Percentiles rank a stretch among this genome's conserved stretches.
phyloP scores from a whole-genome alignment of 64 coral and sea anemone genomes.

The Stichodactyla helianthus region DNA sequence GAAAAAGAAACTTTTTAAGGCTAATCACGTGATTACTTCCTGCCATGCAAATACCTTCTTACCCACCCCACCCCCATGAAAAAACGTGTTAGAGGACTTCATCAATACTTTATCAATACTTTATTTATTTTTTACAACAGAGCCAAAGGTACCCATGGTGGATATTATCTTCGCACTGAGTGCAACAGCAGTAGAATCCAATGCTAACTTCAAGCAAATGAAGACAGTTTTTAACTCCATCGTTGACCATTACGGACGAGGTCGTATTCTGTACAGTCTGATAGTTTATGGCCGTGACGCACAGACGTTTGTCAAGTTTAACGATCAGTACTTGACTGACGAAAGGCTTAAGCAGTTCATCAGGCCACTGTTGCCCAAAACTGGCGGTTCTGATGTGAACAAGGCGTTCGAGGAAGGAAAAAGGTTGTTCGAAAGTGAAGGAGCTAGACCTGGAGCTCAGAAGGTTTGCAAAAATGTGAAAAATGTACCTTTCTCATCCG shows the following conservation, averaged over 20 bases:
- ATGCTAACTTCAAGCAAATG: slow-evolving; percentile 49
- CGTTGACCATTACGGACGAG: slow-evolving; percentile 41
- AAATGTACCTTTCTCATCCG: too few species aligned
- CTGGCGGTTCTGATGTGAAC: slow-evolving; percentile 40
- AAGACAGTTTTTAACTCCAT: slow-evolving; percentile 47
- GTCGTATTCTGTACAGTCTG: slow-evolving; percentile 32
- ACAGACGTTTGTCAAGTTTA: slow-evolving; percentile 21
- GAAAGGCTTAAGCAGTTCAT: slow-evolving; percentile 28
- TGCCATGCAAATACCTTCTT: too few species aligned
- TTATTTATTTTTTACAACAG: slow-evolving; percentile 14
- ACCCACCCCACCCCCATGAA: too few species aligned
- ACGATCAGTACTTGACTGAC: slow-evolving; percentile 20
- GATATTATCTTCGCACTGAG: slow-evolving; percentile 55
- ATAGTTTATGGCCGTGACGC: slow-evolving; percentile 34
- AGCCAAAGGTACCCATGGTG: slow-evolving; percentile 29
- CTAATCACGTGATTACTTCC: not conserved
- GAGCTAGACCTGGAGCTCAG: slow-evolving; percentile 30
- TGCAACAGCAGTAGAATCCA: slow-evolving; percentile 13
- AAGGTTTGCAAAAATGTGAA: slow-evolving; percentile 12
- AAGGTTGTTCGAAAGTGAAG: slow-evolving; percentile 42
- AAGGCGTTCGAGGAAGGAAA: slow-evolving; percentile 51
- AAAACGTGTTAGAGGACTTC: too few species aligned
- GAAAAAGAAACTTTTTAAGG: too few species aligned
- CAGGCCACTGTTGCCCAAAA: not conserved
- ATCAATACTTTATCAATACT: too few species aligned